A percentile compares a stretch with the other conserved stretches of the same genome.
phyloP scores from a whole-genome alignment of 2,888 invertebrate species.

The Agrilus cyanescens region DNA sequence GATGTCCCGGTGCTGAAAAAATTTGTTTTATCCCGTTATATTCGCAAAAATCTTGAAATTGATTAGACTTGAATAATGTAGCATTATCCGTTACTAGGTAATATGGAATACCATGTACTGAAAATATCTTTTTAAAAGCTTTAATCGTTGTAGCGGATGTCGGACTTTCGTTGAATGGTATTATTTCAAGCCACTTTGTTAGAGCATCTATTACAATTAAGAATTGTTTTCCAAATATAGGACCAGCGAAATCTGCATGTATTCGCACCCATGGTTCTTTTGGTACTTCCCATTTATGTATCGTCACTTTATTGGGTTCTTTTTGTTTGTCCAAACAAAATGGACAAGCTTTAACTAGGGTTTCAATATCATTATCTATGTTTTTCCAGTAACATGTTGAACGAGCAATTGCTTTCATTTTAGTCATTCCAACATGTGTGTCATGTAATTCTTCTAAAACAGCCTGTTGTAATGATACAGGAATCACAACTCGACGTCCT shows the following conservation, averaged over 20 bases:
- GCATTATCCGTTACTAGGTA: conserved; percentile 22
- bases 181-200: conserved; percentile 16
- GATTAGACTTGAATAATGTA: conserved; percentile 16
- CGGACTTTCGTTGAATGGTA: too few relatives aligned
- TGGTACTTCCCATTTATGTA: conserved; percentile 6
- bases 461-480: conserved; percentile 7
- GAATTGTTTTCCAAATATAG: conserved; percentile 12
- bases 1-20: conserved; percentile 16
- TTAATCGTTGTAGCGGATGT: too few relatives aligned
- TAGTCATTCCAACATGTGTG: conserved; percentile 10
- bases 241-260: conserved; percentile 12
- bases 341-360: too few relatives aligned
- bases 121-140: too few relatives aligned
- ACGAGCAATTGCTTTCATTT: conserved; percentile 4
- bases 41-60: conserved; percentile 16
- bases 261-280: conserved; percentile 11
- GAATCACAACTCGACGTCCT: conserved; percentile 10
- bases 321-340: too few relatives aligned
- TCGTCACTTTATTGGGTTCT: too few relatives aligned
- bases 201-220: conserved; percentile 17
- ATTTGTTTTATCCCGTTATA: conserved; percentile 14
- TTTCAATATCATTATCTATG: conserved; percentile 1
- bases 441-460: conserved; percentile 17
- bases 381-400: too few relatives aligned
- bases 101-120: too few relatives aligned